A percentile compares a stretch with the other conserved stretches of the same genome.
Conservation (phyloP, 2,113 vertebrate species). For the Rafetus swinhoei region DNA sequence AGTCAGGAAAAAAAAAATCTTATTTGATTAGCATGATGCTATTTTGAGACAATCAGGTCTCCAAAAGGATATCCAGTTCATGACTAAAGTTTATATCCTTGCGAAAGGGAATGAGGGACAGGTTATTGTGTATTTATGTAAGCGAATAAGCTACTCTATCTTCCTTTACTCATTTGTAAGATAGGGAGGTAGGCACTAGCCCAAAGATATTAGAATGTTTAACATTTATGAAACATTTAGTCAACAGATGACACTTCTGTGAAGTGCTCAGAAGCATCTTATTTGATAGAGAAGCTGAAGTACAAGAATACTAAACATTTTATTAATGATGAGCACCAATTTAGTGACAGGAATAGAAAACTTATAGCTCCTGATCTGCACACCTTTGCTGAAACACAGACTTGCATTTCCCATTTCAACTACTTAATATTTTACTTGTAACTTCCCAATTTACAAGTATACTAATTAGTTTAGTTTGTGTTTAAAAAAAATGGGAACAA, state of each 20-base stretch:
- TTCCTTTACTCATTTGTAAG: neutral
- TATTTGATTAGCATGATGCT: neutral
- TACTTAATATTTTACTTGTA: neutral
- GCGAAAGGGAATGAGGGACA: neutral
- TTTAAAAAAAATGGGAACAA: neutral
- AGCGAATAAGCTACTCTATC: neutral
- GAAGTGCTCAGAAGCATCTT: neutral
- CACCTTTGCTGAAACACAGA: neutral
- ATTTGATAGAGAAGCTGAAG: neutral
- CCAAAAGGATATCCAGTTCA: neutral
- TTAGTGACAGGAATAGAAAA: neutral
- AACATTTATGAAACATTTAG: neutral
- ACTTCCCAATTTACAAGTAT: neutral
- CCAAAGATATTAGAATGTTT: too few relatives aligned
- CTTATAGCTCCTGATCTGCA: neutral
- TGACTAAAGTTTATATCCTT: too few relatives aligned
- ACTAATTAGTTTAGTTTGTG: too few relatives aligned
- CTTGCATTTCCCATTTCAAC: neutral
- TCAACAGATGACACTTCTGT: neutral
- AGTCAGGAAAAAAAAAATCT: neutral
- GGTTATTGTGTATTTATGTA: neutral
- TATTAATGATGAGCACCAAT: neutral
- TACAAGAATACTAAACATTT: neutral
- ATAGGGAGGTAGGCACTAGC: neutral
- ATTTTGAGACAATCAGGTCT: neutral